These are phyloP conservation scores for Zaprionus kolodkinae DNA, from an alignment of 1,140 invertebrate genomes.

Conservation along the genomic window DNA sequence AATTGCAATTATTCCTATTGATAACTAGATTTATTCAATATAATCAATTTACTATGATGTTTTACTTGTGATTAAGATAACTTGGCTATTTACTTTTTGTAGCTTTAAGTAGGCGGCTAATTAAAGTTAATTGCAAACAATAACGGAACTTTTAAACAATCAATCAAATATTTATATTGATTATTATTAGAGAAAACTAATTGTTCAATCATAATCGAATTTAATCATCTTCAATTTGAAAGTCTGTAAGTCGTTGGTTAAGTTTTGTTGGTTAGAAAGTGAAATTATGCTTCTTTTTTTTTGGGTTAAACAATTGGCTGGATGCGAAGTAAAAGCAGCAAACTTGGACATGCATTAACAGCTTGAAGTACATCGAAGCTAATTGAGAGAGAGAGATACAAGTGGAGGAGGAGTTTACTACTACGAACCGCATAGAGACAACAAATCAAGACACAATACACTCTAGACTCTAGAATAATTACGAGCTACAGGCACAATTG, in stretches of 20 bases:
- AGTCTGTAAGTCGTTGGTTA: conserved; percentile 4
- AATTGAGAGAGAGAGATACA: conserved; percentile 45
- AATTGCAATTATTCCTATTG: background rate
- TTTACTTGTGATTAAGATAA: background rate
- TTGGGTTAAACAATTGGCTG: conserved; percentile 52
- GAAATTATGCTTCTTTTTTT: conserved; percentile 33
- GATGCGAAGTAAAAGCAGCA: conserved; percentile 46
- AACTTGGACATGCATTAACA: conserved; percentile 66
- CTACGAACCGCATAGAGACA: conserved; percentile 24
- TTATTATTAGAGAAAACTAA: background rate
- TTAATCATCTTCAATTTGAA: conserved; percentile 3
- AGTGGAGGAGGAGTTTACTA: conserved; percentile 72
- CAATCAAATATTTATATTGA: background rate
- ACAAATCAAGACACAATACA: conserved; percentile 44
- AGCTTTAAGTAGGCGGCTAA: background rate
- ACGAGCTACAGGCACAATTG: conserved; percentile 61
- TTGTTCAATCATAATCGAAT: conserved; percentile 13
- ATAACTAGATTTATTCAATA: background rate
- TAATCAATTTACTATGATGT: background rate
- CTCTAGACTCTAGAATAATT: conserved; percentile 40
- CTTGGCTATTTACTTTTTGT: background rate
- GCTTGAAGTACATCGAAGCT: conserved; percentile 45
- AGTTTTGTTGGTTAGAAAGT: conserved; percentile 42
- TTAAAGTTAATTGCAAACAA: background rate
- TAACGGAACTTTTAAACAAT: background rate